Conservation (phyloP, 2,888 invertebrate genomes). For the Sylvicola cinctus region DNA sequence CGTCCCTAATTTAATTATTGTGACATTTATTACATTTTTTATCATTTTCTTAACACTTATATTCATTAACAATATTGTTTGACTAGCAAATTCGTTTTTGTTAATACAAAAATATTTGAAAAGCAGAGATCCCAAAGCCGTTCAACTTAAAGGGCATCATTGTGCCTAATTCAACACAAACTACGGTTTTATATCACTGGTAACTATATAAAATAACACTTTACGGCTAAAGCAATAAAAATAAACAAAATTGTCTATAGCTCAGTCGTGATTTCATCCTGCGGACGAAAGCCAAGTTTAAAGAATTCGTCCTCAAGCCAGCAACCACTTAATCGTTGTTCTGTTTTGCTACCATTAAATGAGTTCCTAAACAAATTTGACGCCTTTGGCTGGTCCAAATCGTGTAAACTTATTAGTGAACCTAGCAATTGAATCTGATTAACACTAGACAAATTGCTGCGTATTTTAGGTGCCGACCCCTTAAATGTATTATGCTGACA, state of each 20-base stretch:
- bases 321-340: conserved; percentile 30
- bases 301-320: conserved; percentile 65
- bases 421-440: conserved; percentile 22
- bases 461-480: not conserved
- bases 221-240: not conserved
- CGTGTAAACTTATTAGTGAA: conserved; percentile 24
- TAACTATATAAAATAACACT: too few relatives aligned
- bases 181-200: too few relatives aligned
- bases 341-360: conserved; percentile 28
- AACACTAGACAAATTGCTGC: conserved; percentile 6
- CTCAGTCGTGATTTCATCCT: conserved; percentile 77
- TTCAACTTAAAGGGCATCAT: too few relatives aligned
- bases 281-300: conserved; percentile 65
- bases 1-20: too few relatives aligned
- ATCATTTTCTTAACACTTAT: too few relatives aligned
- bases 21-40: too few relatives aligned
- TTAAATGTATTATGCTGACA: conserved; percentile 17
- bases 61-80: too few relatives aligned
- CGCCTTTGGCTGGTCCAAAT: conserved; percentile 26
- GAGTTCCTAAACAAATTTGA: conserved; percentile 34
- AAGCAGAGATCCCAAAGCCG: too few relatives aligned
- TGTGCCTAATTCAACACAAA: too few relatives aligned
- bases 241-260: conserved; percentile 28
- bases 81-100: too few relatives aligned
- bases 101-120: too few relatives aligned